Conservation (phyloP, 2,113 vertebrate species). For the Cettia cetti region DNA sequence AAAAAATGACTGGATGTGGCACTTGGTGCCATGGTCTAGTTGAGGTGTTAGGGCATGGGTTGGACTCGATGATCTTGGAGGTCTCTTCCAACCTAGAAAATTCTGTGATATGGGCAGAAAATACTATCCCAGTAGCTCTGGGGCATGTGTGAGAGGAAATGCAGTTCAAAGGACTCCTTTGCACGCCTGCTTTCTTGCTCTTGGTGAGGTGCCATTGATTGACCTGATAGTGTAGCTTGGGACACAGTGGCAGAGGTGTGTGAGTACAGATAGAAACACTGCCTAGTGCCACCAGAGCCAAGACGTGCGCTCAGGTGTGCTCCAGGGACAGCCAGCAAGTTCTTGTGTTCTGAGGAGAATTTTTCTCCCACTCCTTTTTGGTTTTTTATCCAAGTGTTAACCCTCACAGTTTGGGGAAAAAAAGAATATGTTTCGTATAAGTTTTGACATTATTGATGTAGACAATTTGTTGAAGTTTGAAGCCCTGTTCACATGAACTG, state of each 20-base stretch:
- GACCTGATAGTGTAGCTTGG: rapidly evolving
- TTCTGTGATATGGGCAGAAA: not conserved
- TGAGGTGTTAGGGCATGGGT: not conserved
- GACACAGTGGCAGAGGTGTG: not conserved
- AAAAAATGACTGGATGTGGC: not conserved
- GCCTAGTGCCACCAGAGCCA: not conserved
- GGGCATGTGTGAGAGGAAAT: not conserved
- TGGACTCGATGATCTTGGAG: not conserved
- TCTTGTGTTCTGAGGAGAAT: not conserved
- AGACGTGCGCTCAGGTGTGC: not conserved
- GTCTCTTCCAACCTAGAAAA: not conserved
- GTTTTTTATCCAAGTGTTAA: not conserved
- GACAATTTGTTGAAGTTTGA: not conserved
- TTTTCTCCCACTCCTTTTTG: not conserved
- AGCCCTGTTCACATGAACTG: not conserved
- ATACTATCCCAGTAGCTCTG: not conserved
- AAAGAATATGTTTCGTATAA: not conserved
- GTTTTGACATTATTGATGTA: not conserved
- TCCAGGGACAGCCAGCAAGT: not conserved
- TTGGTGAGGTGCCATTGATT: not conserved
- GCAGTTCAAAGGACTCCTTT: not conserved
- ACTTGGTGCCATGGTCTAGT: not conserved
- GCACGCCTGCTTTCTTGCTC: rapidly evolving
- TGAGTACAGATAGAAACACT: not conserved
- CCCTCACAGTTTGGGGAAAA: not conserved